Evolutionary conservation across 2,888 invertebrate genomes (phyloP), one percentile per base, ranked within the genome.

Genomic region (Idaea biselata): DNA sequence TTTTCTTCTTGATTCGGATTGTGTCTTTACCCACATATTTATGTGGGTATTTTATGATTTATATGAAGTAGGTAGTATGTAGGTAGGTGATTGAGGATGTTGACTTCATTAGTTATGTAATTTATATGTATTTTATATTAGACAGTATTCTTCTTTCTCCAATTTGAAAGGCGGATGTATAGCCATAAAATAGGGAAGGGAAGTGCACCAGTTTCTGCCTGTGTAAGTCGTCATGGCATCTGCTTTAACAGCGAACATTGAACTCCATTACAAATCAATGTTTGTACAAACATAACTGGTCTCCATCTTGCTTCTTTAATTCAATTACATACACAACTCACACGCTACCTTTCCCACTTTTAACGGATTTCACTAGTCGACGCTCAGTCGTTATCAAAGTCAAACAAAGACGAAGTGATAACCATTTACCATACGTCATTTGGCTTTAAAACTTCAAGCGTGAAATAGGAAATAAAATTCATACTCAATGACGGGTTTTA

Each of bases 161-260:
- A 44, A 44, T 44, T 44, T 11, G 44, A 8, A 44, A 44, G 6
- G 14, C 44, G 5, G 44, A 44, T 44, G 44, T 44, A 8, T 44
- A 44, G 8, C 14, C 3, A 14, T 44, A 44, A 44, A 44, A 44
- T 44, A 44, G 44, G 11, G 3, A 44, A 44, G 44, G 44, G 44
- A 44, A 44, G 8, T 62, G 65, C 63, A 69, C 65, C 72, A 66
- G 66, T 67, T 44, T 44, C 70, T 44, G 25, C 25, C 25, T 25
- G 44, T 67, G 68, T 68, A 64, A 64, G 69, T 18, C 71, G 66
- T 66, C 66, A 74, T 72, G 76, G 78, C 82, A 81, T 80, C 81
- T 85, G 83, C 77, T 79, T 79, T 84, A 86, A 79, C 82, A 68
- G 74, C 84, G 88, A 83, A 75, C 88, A 75, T 84, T 89, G 90